A percentile compares a stretch with the other conserved stretches of the same genome.
Evolutionary conservation across 2,888 invertebrate species (phyloP).

Genomic region (Timandra comae): DNA sequence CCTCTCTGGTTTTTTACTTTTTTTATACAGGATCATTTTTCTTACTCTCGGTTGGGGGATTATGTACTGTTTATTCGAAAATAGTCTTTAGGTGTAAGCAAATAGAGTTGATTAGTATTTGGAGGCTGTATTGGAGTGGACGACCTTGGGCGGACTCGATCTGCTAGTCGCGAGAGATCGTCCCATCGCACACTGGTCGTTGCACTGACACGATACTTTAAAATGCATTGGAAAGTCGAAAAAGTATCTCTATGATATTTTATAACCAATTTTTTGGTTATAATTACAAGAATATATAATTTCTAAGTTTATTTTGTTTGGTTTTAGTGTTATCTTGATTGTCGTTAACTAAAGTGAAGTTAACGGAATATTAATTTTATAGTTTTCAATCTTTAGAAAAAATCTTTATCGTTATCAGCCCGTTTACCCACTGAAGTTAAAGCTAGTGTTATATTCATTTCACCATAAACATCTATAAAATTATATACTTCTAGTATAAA

Average conservation of each 20-base stretch:
- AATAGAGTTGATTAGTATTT: constrained; percentile 36
- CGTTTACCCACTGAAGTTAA: too few relatives aligned
- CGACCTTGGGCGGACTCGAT: constrained; percentile 77
- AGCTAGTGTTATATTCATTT: too few relatives aligned
- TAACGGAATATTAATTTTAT: too few relatives aligned
- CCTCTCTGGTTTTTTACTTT: constrained; percentile 58
- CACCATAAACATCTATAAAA: too few relatives aligned
- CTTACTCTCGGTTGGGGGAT: constrained; percentile 62
- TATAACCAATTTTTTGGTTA: too few relatives aligned
- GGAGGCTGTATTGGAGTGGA: constrained; percentile 58
- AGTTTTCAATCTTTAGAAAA: too few relatives aligned
- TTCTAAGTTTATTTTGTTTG: too few relatives aligned
- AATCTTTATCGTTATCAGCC: too few relatives aligned
- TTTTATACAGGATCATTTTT: constrained; percentile 76
- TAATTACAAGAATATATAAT: too few relatives aligned
- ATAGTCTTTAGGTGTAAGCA: constrained; percentile 25
- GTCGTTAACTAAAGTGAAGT: too few relatives aligned
- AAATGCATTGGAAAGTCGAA: constrained; percentile 75
- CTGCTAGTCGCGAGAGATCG: constrained; percentile 73
- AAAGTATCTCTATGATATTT: constrained; percentile 54
- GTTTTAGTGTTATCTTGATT: too few relatives aligned
- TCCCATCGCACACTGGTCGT: constrained; percentile 71
- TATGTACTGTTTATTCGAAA: constrained; percentile 36
- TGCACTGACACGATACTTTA: constrained; percentile 71
- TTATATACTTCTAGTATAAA: too few relatives aligned